phyloP scores from a whole-genome alignment of 2,888 invertebrate species.

The Pristionchus japonicus region DNA sequence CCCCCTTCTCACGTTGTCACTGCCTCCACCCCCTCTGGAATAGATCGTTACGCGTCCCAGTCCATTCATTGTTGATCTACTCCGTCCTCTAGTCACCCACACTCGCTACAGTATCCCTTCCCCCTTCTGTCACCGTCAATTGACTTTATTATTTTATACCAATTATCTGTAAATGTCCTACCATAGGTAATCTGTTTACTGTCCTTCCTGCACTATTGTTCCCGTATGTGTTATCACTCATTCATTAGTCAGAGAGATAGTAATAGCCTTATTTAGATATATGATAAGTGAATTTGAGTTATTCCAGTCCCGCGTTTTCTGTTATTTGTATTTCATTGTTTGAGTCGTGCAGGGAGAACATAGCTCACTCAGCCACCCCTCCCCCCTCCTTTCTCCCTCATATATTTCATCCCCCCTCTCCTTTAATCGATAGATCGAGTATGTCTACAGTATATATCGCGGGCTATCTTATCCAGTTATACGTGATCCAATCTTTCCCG shows the following conservation, averaged over 20 bases:
- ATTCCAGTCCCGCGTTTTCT: too few relatives aligned
- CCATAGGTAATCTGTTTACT: constrained; percentile 13
- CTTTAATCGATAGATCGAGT: constrained; percentile 34
- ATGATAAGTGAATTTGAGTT: not conserved
- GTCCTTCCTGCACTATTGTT: not conserved
- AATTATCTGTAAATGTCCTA: not conserved
- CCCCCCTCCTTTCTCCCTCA: not conserved
- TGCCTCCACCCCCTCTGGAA: constrained; percentile 23
- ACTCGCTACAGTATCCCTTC: not conserved
- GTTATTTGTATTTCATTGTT: not conserved
- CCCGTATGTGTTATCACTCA: not conserved
- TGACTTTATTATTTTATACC: not conserved
- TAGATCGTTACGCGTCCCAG: not conserved
- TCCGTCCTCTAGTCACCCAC: not conserved
- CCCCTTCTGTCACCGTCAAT: not conserved
- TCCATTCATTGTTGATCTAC: not conserved
- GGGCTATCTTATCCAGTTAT: not conserved
- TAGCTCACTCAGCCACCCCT: not conserved
- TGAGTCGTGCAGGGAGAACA: not conserved
- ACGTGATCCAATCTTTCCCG: not conserved
- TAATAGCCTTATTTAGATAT: not conserved
- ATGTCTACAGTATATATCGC: constrained; percentile 20
- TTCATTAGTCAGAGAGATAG: not conserved
- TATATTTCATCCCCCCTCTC: not conserved
- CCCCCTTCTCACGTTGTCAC: constrained; percentile 10